These are phyloP conservation scores for Caloenas nicobarica DNA, from an alignment of 2,113 vertebrate genomes.

Conservation along the genomic window DNA sequence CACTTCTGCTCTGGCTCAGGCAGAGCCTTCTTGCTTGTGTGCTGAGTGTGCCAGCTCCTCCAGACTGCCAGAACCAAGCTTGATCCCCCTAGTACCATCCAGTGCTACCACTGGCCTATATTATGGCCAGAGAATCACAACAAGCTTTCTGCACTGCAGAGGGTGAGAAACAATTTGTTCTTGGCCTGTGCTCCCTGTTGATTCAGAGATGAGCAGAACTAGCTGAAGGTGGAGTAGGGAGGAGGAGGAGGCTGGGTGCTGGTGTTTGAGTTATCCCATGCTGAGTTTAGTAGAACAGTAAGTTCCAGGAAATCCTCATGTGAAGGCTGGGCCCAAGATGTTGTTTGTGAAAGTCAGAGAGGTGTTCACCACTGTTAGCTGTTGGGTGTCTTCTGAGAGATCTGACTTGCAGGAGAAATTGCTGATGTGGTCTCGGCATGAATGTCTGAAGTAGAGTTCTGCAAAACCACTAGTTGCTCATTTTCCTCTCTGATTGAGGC, in stretches of 20 bases:
- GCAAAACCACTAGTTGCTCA: neutral
- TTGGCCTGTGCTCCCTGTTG: neutral
- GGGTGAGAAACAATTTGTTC: neutral
- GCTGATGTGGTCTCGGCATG: neutral
- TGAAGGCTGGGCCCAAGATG: neutral
- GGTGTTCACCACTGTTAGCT: neutral
- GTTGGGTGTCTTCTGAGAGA: neutral
- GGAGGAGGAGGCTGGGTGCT: neutral
- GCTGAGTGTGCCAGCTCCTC: neutral
- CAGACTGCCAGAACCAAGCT: neutral
- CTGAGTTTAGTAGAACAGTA: slow-evolving; percentile 5
- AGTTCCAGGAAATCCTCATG: neutral
- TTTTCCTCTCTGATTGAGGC: neutral
- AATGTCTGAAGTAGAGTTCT: neutral
- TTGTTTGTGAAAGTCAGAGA: neutral
- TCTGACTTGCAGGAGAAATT: neutral
- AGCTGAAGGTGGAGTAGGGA: neutral
- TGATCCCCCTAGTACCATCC: neutral
- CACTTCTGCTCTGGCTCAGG: neutral
- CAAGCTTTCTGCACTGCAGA: neutral
- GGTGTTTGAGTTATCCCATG: neutral
- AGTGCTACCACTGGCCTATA: neutral
- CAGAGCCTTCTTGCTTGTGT: neutral
- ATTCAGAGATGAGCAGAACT: neutral
- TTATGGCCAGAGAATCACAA: neutral